Conservation (phyloP, 2,113 vertebrate species). For the Dromiciops gliroides region DNA sequence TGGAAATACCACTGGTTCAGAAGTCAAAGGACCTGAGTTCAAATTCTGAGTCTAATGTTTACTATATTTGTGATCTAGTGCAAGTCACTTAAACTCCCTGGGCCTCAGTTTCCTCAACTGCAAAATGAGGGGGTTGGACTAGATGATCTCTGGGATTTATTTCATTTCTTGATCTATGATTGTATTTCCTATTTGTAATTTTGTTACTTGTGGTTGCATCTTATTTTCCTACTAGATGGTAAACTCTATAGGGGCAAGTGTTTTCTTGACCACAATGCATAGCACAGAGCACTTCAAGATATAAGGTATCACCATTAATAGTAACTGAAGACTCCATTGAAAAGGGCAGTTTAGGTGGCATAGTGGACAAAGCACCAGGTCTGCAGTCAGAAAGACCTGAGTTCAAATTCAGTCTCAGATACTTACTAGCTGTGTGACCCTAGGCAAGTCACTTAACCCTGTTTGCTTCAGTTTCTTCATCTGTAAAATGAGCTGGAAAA, state of each 20-base stretch:
- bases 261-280: not conserved
- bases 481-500: not conserved
- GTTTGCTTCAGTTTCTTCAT: not conserved
- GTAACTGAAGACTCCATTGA: not conserved
- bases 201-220: not conserved
- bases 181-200: not conserved
- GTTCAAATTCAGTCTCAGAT: not conserved
- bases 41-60: not conserved
- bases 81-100: not conserved
- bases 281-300: not conserved
- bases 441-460: not conserved
- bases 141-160: not conserved
- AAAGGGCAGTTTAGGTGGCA: not conserved
- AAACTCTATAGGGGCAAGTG: not conserved
- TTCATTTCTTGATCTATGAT: not conserved
- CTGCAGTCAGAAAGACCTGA: not conserved
- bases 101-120: not conserved
- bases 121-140: not conserved
- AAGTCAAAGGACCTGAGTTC: not conserved
- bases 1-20: not conserved
- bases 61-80: not conserved
- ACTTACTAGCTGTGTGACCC: not conserved
- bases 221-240: not conserved
- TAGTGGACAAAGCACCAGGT: not conserved
- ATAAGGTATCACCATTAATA: not conserved